These are phyloP conservation scores for Crossoptilon crossoptilon DNA, from an alignment of 2,797 vertebrate species.

Conservation along the genomic window DNA sequence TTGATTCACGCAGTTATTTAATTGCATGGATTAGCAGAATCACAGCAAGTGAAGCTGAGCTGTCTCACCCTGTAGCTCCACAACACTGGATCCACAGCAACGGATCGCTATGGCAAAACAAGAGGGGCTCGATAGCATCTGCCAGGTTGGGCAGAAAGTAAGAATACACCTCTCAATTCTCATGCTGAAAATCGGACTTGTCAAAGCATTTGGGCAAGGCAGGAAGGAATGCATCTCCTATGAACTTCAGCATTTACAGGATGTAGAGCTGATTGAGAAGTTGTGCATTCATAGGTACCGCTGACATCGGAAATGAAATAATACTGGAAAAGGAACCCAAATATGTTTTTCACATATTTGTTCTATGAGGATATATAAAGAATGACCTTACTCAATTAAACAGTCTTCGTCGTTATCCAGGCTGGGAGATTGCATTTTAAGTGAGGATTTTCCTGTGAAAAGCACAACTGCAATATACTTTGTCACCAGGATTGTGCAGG, in stretches of 20 bases:
- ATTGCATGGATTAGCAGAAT: neutral
- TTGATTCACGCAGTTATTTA: neutral
- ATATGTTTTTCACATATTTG: neutral
- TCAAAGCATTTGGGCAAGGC: rapidly evolving
- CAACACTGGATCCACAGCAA: neutral
- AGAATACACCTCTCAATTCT: neutral
- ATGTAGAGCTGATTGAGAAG: neutral
- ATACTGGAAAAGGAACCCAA: neutral
- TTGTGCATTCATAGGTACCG: neutral
- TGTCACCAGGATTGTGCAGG: neutral
- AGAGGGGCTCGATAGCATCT: neutral
- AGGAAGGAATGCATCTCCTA: neutral
- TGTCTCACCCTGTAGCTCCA: rapidly evolving
- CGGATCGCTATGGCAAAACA: rapidly evolving
- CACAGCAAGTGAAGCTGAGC: neutral
- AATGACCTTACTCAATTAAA: neutral
- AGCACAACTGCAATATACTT: neutral
- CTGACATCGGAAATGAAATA: neutral
- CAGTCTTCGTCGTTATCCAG: neutral
- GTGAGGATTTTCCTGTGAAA: neutral
- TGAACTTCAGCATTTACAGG: neutral
- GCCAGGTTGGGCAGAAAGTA: neutral
- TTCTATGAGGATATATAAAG: neutral
- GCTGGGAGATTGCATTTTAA: neutral
- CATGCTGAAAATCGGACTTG: neutral